Conservation (phyloP, 2,797 vertebrate species). For the Emydoidea blandingii region DNA sequence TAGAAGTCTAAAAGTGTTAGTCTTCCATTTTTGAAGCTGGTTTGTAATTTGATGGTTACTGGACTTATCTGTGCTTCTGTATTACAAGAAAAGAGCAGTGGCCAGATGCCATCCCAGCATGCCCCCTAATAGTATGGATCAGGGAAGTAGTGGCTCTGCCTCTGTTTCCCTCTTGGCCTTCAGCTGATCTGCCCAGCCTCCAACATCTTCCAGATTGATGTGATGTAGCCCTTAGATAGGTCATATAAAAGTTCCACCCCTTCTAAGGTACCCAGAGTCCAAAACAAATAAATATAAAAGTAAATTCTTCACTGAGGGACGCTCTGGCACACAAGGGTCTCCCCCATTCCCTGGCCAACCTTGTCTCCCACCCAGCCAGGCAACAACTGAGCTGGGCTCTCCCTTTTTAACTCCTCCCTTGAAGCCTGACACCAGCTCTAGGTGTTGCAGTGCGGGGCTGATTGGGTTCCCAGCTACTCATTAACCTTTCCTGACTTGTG, state of each 20-base stretch:
- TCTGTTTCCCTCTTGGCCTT: background rate
- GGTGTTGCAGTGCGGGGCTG: background rate
- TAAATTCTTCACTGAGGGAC: background rate
- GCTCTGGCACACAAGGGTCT: background rate
- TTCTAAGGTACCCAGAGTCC: background rate
- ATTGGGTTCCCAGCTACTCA: background rate
- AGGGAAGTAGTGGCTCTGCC: background rate
- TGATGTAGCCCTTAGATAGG: background rate
- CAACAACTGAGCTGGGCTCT: background rate
- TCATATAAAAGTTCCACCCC: background rate
- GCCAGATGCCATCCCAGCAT: background rate
- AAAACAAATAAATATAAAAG: background rate
- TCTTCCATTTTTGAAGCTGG: background rate
- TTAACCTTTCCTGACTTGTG: background rate
- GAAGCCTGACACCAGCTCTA: background rate
- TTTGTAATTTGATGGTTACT: background rate
- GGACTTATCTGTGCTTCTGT: background rate
- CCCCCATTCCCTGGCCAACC: background rate
- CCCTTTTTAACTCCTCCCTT: background rate
- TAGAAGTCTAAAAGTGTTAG: background rate
- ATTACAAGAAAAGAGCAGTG: background rate
- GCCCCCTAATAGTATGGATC: background rate
- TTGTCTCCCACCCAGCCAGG: background rate
- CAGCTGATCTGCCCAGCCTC: background rate
- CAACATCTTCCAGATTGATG: background rate